Percentiles rank a stretch among this genome's conserved stretches.
Conservation (phyloP, 2,888 invertebrate species). For the Troilus luridus region DNA sequence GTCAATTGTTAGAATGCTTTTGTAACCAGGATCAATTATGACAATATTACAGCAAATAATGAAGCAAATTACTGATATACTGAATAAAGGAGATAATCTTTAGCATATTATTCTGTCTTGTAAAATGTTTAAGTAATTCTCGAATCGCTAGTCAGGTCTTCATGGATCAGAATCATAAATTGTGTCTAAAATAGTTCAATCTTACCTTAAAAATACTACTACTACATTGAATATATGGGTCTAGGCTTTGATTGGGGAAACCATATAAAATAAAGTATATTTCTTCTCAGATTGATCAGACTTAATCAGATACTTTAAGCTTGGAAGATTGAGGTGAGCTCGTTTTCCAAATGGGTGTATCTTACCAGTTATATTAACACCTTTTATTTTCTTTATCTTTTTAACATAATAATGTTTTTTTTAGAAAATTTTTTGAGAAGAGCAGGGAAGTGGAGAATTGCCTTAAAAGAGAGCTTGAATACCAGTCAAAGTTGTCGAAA, state of each 20-base stretch:
- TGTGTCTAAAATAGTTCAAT: background rate
- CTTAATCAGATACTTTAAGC: background rate
- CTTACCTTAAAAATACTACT: background rate
- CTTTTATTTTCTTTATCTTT: background rate
- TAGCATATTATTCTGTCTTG: too few relatives aligned
- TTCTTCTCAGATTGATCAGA: background rate
- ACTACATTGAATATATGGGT: background rate
- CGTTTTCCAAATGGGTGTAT: background rate
- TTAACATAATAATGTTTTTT: background rate
- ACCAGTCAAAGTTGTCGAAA: constrained; percentile 49
- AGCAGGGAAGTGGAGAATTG: constrained; percentile 48
- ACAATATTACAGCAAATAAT: too few relatives aligned
- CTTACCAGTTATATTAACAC: background rate
- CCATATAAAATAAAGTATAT: background rate
- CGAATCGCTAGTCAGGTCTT: too few relatives aligned
- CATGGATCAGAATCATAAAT: background rate
- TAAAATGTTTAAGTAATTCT: too few relatives aligned
- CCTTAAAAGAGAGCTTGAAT: constrained; percentile 57
- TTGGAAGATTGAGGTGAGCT: background rate
- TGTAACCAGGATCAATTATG: too few relatives aligned
- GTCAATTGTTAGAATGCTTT: too few relatives aligned
- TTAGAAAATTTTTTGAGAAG: constrained; percentile 56
- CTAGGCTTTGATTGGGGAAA: background rate
- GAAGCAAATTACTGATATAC: too few relatives aligned
- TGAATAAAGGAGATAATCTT: too few relatives aligned